Percentiles rank a stretch among this genome's conserved stretches.
phyloP scores from a whole-genome alignment of 2,888 invertebrate genomes.

The Maniola hyperantus region DNA sequence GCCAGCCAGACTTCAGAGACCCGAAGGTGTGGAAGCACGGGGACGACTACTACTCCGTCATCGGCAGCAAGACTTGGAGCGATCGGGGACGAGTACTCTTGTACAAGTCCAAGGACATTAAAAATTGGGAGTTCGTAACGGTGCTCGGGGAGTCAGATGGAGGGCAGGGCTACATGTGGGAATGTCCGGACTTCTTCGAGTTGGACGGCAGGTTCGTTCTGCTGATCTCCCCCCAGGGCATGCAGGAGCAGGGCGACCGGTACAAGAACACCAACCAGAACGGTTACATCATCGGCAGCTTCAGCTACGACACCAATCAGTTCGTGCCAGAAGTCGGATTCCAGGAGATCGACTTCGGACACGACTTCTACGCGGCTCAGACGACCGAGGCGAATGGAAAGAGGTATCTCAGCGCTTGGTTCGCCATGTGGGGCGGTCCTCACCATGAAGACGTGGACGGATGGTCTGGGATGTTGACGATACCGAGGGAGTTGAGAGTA shows the following conservation, averaged over 20 bases:
- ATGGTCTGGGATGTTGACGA: conserved; percentile 74
- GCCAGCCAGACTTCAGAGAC: conserved; percentile 73
- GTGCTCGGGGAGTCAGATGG: conserved; percentile 66
- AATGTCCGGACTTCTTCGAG: conserved; percentile 80
- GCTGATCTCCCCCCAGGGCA: conserved; percentile 73
- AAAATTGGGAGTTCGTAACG: conserved; percentile 65
- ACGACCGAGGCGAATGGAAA: conserved; percentile 63
- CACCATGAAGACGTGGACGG: conserved; percentile 67
- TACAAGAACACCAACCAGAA: conserved; percentile 68
- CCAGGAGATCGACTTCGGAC: conserved; percentile 73
- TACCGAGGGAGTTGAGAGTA: conserved; percentile 64
- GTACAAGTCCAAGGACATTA: conserved; percentile 68
- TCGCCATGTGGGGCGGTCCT: conserved; percentile 71
- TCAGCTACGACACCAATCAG: conserved; percentile 66
- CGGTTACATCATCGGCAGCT: conserved; percentile 73
- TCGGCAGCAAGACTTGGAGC: conserved; percentile 68
- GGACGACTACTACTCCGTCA: conserved; percentile 68
- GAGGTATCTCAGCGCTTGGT: conserved; percentile 69
- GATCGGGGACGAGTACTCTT: conserved; percentile 64
- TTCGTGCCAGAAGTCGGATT: conserved; percentile 63
- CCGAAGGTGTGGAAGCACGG: conserved; percentile 75
- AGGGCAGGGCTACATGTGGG: conserved; percentile 75
- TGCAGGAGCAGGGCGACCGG: conserved; percentile 65
- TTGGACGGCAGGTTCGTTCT: conserved; percentile 68
- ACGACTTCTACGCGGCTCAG: conserved; percentile 77